phyloP scores from a whole-genome alignment of 2,888 invertebrate species.

The Iphiclides podalirius region DNA sequence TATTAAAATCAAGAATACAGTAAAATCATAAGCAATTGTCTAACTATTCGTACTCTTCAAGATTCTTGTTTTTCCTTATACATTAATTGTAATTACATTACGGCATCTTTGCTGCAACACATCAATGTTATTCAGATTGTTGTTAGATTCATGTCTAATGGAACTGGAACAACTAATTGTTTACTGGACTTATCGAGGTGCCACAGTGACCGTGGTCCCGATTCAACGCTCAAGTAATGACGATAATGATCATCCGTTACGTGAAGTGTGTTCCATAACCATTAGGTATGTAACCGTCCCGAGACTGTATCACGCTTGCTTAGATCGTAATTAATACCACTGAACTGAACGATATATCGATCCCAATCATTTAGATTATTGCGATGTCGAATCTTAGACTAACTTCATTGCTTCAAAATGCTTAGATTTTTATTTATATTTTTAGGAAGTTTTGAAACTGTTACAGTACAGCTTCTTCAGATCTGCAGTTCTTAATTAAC shows the following conservation, averaged over 20 bases:
- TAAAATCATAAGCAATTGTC: too few relatives aligned
- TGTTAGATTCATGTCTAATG: constrained; percentile 5
- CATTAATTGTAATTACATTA: too few relatives aligned
- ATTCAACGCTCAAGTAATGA: constrained; percentile 30
- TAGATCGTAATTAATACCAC: constrained; percentile 3
- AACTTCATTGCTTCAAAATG: too few relatives aligned
- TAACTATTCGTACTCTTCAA: too few relatives aligned
- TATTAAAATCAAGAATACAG: too few relatives aligned
- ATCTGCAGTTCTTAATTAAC: too few relatives aligned
- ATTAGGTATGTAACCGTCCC: constrained; percentile 10
- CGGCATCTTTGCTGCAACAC: not conserved
- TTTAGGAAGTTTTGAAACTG: too few relatives aligned
- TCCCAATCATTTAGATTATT: constrained; percentile 1
- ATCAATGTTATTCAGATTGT: not conserved
- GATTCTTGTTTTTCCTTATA: too few relatives aligned
- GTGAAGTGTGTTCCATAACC: constrained; percentile 1
- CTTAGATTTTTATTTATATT: too few relatives aligned
- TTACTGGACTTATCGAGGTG: constrained; percentile 35
- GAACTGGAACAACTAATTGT: constrained; percentile 8
- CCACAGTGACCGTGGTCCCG: constrained; percentile 53
- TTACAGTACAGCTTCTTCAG: too few relatives aligned
- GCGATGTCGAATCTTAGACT: constrained; percentile 1
- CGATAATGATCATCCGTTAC: constrained; percentile 11
- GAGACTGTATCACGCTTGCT: constrained; percentile 17
- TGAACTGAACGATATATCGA: constrained; percentile 3